phyloP scores from a whole-genome alignment of 2,113 vertebrate genomes.

The Mastomys coucha region DNA sequence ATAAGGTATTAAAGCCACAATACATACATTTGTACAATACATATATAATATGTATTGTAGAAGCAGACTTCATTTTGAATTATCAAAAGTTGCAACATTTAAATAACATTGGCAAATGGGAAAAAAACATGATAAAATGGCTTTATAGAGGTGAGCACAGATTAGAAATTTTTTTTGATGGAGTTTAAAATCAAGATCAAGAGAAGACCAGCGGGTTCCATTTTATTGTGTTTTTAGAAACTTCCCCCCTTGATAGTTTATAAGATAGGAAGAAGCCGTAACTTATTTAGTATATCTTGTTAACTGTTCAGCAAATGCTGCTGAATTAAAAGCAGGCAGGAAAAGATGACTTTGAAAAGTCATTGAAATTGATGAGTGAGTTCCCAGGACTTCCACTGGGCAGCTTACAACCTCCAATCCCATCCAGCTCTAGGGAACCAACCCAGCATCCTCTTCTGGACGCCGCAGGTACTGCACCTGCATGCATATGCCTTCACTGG shows the following conservation, averaged over 20 bases:
- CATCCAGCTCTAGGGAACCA: background rate
- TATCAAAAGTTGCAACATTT: background rate
- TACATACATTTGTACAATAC: background rate
- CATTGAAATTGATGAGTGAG: background rate
- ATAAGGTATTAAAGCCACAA: slow-evolving; percentile 16
- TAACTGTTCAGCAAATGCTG: background rate
- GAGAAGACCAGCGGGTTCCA: background rate
- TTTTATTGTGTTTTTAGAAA: slow-evolving; percentile 1
- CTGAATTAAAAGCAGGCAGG: slow-evolving; percentile 29
- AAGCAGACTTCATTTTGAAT: background rate
- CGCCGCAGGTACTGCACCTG: background rate
- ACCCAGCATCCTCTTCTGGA: background rate
- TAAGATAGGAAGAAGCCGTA: slow-evolving; percentile 36
- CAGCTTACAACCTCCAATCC: background rate
- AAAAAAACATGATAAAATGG: slow-evolving; percentile 20
- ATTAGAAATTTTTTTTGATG: background rate
- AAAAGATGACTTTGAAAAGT: background rate
- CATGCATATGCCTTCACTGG: background rate
- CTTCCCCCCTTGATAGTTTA: background rate
- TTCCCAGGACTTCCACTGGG: background rate
- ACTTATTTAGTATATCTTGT: slow-evolving; percentile 13
- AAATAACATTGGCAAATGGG: background rate
- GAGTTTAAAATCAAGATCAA: background rate
- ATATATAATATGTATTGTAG: background rate
- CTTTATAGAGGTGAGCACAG: slow-evolving; percentile 22